Evolutionary conservation across 2,113 vertebrate genomes (phyloP), one percentile per base, ranked within the genome.

Genomic region (Pelecanoides urinatrix): DNA sequence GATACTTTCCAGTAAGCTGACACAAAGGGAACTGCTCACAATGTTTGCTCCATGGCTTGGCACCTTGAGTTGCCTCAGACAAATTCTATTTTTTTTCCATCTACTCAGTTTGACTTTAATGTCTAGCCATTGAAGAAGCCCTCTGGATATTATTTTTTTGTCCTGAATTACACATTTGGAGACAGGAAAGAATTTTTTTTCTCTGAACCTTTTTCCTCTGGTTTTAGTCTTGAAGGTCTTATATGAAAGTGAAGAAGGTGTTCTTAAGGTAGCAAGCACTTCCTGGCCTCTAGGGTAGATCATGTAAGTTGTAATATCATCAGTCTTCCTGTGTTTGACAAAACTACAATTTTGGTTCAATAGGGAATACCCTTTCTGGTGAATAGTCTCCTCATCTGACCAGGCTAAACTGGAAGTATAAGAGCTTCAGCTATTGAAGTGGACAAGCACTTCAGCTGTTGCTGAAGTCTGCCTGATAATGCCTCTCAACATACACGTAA

Each of bases 401-500:
- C 27, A 11, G 5, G 25, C 13, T 79, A n/a, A 88, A 75, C 17
- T 26, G 42, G 21, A 91, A 88, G 49, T n/a, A 10, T 16, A 58
- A 86, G 16, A 68, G 3, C 49, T 73, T 72, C 20, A 52, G 44
- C 34, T 73, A 8, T 1, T 83, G 15, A 65, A 68, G 21, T 21
- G 44, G 16, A 75, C 20, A 73, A 59, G 12, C 29, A 59, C 22
- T 75, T 88, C 22, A 59, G 25, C 32, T 79, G 13, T 42, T 92
- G 78, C 7, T 9, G 2, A 67, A 55, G 19, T 38, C 44, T 36
- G 16, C 52, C 16, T 62, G 22, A 55, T 19, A 45, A 42, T 32
- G 22, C 8, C 47, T 72, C 30, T 76, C 30, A 23, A 63, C 2
- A 12, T 32, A 18, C 9, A 40, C 0, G 1, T 9, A 13, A 2